phyloP scores from a whole-genome alignment of 2,113 vertebrate genomes.

The Hiodon alosoides region DNA sequence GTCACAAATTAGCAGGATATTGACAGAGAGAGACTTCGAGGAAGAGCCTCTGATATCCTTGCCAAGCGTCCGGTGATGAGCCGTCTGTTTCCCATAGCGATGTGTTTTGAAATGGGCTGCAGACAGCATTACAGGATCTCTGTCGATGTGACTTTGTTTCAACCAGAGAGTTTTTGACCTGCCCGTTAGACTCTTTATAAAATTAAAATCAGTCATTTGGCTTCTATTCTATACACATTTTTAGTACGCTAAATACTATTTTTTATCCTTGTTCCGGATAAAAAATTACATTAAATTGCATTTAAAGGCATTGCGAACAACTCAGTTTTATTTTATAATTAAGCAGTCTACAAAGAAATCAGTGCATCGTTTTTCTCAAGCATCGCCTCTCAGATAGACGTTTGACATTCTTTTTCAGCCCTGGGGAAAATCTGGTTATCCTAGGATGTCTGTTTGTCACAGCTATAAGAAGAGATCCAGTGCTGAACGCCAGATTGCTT shows the following conservation, averaged over 20 bases:
- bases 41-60: background rate
- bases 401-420: background rate
- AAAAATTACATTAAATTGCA: too few species aligned
- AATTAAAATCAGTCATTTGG: background rate
- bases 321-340: too few species aligned
- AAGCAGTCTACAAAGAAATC: too few species aligned
- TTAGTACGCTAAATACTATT: background rate
- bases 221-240: background rate
- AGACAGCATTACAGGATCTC: background rate
- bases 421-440: background rate
- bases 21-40: background rate
- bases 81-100: background rate
- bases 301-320: too few species aligned
- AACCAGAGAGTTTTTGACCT: background rate
- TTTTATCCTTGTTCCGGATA: background rate
- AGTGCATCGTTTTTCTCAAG: too few species aligned
- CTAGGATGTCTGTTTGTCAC: conserved; percentile 4
- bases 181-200: background rate
- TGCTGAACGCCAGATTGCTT: background rate
- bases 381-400: background rate
- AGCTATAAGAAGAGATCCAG: background rate
- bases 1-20: background rate
- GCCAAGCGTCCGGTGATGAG: background rate
- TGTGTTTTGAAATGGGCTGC: background rate
- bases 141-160: background rate